Conservation (phyloP, 1,140 invertebrate genomes). For the Ganaspis sp. region DNA sequence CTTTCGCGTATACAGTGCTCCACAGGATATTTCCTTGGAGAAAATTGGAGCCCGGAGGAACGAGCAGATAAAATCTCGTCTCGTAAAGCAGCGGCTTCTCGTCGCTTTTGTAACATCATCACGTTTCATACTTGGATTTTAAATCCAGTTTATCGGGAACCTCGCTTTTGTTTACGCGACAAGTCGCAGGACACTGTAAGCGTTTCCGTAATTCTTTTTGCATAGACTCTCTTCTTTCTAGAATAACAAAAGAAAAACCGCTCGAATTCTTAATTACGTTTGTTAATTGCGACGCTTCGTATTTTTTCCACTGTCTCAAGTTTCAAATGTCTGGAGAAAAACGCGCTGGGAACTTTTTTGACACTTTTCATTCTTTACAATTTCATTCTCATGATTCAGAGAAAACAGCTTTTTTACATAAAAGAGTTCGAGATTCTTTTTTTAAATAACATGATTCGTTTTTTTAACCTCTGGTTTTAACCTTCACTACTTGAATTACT, state of each 20-base stretch:
- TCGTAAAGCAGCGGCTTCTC: conserved; percentile 30
- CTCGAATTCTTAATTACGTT: background rate
- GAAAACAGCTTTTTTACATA: too few species aligned
- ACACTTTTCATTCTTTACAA: too few species aligned
- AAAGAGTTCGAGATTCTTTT: too few species aligned
- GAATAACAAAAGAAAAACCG: background rate
- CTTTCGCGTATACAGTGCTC: conserved; percentile 5
- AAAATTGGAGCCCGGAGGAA: conserved; percentile 8
- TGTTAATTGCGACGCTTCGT: too few species aligned
- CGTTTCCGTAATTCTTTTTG: background rate
- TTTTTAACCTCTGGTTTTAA: too few species aligned
- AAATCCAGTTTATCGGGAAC: conserved; percentile 50
- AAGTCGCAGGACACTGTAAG: conserved; percentile 7
- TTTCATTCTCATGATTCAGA: too few species aligned
- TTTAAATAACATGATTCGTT: too few species aligned
- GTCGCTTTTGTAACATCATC: conserved; percentile 42
- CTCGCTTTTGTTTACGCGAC: conserved; percentile 19
- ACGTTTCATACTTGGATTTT: conserved; percentile 53
- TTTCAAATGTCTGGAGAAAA: background rate
- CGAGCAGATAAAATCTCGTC: conserved; percentile 30
- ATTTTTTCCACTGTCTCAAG: background rate
- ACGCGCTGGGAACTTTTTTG: too few species aligned
- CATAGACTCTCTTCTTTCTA: background rate
- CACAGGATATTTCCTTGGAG: background rate
- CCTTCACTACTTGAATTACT: too few species aligned